Percentiles rank a stretch among this genome's conserved stretches.
Conservation (phyloP, 2,888 invertebrate genomes). For the Serripes groenlandicus region DNA sequence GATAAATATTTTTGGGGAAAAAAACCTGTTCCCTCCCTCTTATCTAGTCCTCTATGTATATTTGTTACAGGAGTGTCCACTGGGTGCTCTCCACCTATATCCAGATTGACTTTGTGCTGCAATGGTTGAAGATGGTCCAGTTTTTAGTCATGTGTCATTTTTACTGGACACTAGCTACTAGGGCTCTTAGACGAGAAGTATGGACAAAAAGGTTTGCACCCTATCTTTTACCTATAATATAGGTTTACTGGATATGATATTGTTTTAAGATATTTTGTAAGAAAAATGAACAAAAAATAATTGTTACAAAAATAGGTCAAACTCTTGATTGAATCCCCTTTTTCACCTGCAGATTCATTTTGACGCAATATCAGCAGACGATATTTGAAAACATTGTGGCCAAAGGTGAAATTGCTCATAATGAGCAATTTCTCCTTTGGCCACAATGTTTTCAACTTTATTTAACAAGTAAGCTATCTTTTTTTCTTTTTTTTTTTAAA, state of each 20-base stretch:
- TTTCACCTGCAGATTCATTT: too few relatives aligned
- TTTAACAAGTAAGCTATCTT: too few relatives aligned
- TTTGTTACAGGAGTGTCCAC: conserved; percentile 86
- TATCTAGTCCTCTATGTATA: not conserved
- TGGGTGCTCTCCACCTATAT: conserved; percentile 87
- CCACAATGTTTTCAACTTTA: not conserved
- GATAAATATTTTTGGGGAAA: not conserved
- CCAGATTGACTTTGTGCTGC: conserved; percentile 87
- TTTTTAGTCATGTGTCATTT: conserved; percentile 88
- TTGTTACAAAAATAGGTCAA: too few relatives aligned
- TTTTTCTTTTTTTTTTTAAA: too few relatives aligned
- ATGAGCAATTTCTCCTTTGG: not conserved
- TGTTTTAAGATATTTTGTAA: too few relatives aligned
- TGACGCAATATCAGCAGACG: too few relatives aligned
- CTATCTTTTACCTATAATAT: too few relatives aligned
- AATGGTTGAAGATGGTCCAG: conserved; percentile 87
- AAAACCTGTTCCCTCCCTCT: too few relatives aligned
- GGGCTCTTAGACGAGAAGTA: conserved; percentile 87
- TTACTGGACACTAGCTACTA: conserved; percentile 88
- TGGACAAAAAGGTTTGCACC: conserved; percentile 81
- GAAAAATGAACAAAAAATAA: too few relatives aligned
- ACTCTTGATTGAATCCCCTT: too few relatives aligned
- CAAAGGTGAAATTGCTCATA: not conserved
- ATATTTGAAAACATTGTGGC: not conserved
- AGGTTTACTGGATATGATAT: too few relatives aligned